Evolutionary conservation across 2,797 vertebrate species (phyloP).

Genomic region (Calcarius lapponicus): DNA sequence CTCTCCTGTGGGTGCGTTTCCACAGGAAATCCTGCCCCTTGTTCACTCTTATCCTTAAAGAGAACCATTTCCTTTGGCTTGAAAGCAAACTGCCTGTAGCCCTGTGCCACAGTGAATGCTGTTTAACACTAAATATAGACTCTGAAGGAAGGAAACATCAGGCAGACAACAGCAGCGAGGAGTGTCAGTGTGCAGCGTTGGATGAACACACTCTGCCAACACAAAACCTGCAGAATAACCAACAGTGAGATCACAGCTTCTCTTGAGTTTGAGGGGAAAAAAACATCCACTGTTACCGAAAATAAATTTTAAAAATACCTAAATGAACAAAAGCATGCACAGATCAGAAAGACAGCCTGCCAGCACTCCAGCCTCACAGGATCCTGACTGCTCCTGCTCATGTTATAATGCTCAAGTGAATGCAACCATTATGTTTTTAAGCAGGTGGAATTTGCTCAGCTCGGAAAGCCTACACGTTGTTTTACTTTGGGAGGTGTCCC

Average conservation of each 20-base stretch:
- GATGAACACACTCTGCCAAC: neutral
- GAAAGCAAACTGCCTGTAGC: constrained; percentile 10
- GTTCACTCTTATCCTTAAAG: constrained; percentile 69
- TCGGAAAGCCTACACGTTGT: neutral
- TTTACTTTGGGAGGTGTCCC: neutral
- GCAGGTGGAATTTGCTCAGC: neutral
- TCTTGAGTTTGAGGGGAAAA: neutral
- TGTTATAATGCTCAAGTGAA: neutral
- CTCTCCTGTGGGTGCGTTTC: constrained; percentile 55
- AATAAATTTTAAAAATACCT: neutral
- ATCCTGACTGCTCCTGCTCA: neutral
- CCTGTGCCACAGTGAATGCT: neutral
- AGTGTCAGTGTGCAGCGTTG: neutral
- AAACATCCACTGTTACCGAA: neutral
- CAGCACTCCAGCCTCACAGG: neutral
- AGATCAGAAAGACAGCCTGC: neutral
- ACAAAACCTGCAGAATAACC: neutral
- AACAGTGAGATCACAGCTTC: neutral
- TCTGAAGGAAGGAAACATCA: constrained; percentile 57
- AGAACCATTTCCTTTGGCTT: constrained; percentile 65
- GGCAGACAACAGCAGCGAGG: neutral
- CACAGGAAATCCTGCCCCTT: constrained; percentile 75
- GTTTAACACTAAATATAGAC: constrained; percentile 64
- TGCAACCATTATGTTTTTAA: neutral
- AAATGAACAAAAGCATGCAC: neutral